Conservation (phyloP, 2,797 vertebrate species). For the Lacerta viridis region DNA sequence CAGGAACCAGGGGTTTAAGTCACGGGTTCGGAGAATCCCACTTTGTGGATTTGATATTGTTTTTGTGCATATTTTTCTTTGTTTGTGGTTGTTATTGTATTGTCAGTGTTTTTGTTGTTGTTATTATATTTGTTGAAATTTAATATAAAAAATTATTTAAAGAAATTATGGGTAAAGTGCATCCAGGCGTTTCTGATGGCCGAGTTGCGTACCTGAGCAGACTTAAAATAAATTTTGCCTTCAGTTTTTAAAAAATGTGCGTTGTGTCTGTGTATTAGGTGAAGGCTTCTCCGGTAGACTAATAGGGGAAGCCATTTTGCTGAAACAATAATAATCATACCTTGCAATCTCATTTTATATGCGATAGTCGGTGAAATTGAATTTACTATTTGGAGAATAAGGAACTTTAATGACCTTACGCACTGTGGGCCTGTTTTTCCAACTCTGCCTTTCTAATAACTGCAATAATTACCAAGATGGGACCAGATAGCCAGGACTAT, state of each 20-base stretch:
- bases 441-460: not conserved
- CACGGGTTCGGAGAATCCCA: too few species aligned
- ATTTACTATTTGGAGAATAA: constrained; percentile 10
- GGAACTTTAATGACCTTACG: not conserved
- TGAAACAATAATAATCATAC: not conserved
- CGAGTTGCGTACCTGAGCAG: not conserved
- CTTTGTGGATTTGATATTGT: too few species aligned
- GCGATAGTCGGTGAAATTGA: not conserved
- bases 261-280: not conserved
- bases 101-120: too few species aligned
- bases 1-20: too few species aligned
- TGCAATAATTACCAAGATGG: constrained; percentile 5
- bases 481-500: not conserved
- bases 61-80: too few species aligned
- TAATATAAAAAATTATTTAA: too few species aligned
- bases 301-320: not conserved
- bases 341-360: not conserved
- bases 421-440: not conserved
- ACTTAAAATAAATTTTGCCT: not conserved
- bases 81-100: too few species aligned
- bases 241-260: not conserved
- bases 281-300: not conserved
- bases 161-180: too few species aligned
- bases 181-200: not conserved
- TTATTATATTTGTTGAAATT: too few species aligned